A percentile compares a stretch with the other conserved stretches of the same genome.
These are phyloP conservation scores for Enteromius paludinosus DNA, from an alignment of 2,797 vertebrate genomes.

Conservation along the genomic window DNA sequence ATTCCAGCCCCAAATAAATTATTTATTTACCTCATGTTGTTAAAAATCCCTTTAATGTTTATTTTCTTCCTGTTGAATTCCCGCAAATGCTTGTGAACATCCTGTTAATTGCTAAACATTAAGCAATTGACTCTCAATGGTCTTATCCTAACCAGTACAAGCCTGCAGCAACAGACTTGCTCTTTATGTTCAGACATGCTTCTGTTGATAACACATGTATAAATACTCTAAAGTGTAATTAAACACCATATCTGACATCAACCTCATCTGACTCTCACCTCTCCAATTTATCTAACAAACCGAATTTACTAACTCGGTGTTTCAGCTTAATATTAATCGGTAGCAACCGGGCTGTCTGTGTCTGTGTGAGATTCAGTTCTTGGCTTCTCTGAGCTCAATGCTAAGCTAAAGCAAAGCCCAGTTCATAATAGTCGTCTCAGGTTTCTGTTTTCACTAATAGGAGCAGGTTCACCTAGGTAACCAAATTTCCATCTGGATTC, in stretches of 20 bases:
- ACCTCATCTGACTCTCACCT: not conserved
- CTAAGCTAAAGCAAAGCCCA: slow-evolving; percentile 29
- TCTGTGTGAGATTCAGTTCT: not conserved
- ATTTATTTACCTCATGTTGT: not conserved
- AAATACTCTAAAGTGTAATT: not conserved
- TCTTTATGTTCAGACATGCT: slow-evolving; percentile 38
- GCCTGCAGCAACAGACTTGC: slow-evolving; percentile 49
- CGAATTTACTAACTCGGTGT: not conserved
- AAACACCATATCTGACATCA: slow-evolving; percentile 6
- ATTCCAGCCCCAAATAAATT: not conserved
- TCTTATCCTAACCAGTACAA: slow-evolving; percentile 10
- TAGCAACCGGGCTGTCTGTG: not conserved
- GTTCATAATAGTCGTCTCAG: slow-evolving; percentile 63
- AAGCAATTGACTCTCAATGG: not conserved
- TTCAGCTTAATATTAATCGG: not conserved
- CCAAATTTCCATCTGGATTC: slow-evolving; percentile 58
- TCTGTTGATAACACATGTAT: slow-evolving; percentile 1
- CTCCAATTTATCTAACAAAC: not conserved
- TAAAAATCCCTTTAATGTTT: not conserved
- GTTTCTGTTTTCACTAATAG: slow-evolving; percentile 77
- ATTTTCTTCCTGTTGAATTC: not conserved
- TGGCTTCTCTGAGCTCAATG: slow-evolving; percentile 43
- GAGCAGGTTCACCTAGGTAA: slow-evolving; percentile 68
- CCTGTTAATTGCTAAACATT: slow-evolving; percentile 12
- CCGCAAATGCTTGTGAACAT: slow-evolving; percentile 42